phyloP scores from a whole-genome alignment of 2,113 vertebrate species.

The Crotalus tigris region DNA sequence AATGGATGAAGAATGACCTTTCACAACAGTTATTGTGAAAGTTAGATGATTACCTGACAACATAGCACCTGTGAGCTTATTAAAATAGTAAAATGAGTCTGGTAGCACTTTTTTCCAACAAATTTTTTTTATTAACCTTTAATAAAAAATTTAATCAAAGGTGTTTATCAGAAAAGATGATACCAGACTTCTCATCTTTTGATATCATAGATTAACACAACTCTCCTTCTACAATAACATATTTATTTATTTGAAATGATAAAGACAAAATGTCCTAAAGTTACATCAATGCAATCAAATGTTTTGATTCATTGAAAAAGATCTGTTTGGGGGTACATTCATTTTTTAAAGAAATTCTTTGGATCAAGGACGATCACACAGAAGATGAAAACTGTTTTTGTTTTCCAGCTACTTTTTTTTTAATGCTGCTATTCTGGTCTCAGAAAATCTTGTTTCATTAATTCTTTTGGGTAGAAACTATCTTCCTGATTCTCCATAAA shows the following conservation, averaged over 20 bases:
- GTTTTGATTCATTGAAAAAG: neutral
- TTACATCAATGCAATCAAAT: neutral
- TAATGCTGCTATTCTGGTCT: neutral
- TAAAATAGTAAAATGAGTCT: neutral
- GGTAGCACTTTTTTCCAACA: neutral
- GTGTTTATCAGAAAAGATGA: neutral
- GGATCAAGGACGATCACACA: neutral
- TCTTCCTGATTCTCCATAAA: neutral
- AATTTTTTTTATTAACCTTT: neutral
- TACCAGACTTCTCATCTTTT: neutral
- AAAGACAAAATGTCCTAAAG: neutral
- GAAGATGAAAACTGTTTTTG: neutral
- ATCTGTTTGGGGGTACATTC: neutral
- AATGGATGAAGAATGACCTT: neutral
- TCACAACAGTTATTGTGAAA: neutral
- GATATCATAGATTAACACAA: neutral
- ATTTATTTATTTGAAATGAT: neutral
- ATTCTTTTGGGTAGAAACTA: neutral
- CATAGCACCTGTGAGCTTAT: neutral
- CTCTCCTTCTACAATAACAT: neutral
- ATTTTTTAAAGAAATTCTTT: neutral
- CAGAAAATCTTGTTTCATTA: neutral
- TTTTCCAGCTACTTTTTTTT: neutral
- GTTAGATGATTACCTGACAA: neutral
- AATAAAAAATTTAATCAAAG: neutral